A percentile compares a stretch with the other conserved stretches of the same genome.
These are phyloP conservation scores for Leptosomus discolor DNA, from an alignment of 2,113 vertebrate genomes.

Conservation along the genomic window DNA sequence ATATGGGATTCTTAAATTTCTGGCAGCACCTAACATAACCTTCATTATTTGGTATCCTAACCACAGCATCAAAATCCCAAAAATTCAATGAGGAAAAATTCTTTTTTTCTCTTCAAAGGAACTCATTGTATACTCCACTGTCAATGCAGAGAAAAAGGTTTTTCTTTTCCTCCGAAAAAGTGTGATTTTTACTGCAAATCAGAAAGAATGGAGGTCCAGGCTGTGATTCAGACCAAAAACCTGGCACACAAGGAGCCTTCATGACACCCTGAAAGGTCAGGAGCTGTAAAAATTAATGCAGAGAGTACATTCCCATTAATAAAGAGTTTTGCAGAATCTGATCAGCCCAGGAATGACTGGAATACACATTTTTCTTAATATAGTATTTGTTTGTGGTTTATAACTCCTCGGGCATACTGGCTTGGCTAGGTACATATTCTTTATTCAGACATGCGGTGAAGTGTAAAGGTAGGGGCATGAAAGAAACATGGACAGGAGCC, in stretches of 20 bases:
- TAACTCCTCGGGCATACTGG: background rate
- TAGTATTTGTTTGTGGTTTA: background rate
- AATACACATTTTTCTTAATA: background rate
- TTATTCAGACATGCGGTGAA: background rate
- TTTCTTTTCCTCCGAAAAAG: background rate
- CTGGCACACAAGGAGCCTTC: background rate
- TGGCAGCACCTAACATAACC: background rate
- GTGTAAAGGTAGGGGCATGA: background rate
- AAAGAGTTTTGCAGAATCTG: background rate
- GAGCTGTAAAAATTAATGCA: conserved; percentile 2
- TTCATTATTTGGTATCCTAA: conserved; percentile 44
- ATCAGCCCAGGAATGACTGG: background rate
- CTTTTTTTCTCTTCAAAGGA: conserved; percentile 30
- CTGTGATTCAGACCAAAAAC: background rate
- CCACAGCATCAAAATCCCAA: background rate
- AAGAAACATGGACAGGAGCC: background rate
- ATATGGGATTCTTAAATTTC: background rate
- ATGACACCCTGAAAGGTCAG: background rate
- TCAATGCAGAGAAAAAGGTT: background rate
- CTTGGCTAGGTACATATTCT: background rate
- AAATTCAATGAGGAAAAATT: conserved; percentile 35
- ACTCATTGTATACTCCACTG: conserved; percentile 25
- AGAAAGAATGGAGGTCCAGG: conserved; percentile 21
- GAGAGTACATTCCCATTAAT: background rate
- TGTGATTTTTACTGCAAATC: conserved; percentile 64